These are phyloP conservation scores for Mamestra configurata DNA, from an alignment of 1,140 invertebrate species.

Conservation along the genomic window DNA sequence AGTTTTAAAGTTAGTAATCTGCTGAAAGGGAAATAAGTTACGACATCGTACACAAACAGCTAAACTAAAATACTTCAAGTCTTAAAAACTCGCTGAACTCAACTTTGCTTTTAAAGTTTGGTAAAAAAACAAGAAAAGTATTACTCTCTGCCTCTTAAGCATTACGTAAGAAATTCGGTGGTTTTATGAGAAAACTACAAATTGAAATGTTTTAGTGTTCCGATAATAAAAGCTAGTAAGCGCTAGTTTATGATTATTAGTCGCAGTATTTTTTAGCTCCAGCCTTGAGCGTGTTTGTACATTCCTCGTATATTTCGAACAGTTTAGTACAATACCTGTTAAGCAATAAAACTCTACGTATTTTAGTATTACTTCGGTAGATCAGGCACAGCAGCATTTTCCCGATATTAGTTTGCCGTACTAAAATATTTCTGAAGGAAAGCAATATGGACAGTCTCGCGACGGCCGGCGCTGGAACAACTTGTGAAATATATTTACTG, in stretches of 20 bases:
- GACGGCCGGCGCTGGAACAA: not conserved
- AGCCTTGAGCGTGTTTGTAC: conserved; percentile 2
- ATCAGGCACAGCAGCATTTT: not conserved
- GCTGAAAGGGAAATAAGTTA: not conserved
- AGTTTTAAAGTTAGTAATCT: conserved; percentile 3
- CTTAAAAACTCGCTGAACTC: not conserved
- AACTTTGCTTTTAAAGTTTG: not conserved
- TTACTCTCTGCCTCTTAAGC: not conserved
- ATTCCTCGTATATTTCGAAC: not conserved
- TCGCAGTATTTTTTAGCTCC: not conserved
- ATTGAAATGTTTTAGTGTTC: conserved; percentile 1
- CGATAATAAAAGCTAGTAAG: not conserved
- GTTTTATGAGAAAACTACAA: conserved; percentile 10
- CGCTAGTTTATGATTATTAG: conserved; percentile 3
- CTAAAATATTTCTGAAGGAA: conserved; percentile 15
- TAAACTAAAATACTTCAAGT: not conserved
- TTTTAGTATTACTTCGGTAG: not conserved
- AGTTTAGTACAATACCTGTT: not conserved
- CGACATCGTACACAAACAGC: too few species aligned
- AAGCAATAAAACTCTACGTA: not conserved
- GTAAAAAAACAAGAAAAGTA: not conserved
- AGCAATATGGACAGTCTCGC: conserved; percentile 10
- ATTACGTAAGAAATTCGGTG: not conserved
- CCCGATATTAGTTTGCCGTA: not conserved
- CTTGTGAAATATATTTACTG: conserved; percentile 16